Conservation (phyloP, 2,113 vertebrate species). For the Misgurnus mizolepis region DNA sequence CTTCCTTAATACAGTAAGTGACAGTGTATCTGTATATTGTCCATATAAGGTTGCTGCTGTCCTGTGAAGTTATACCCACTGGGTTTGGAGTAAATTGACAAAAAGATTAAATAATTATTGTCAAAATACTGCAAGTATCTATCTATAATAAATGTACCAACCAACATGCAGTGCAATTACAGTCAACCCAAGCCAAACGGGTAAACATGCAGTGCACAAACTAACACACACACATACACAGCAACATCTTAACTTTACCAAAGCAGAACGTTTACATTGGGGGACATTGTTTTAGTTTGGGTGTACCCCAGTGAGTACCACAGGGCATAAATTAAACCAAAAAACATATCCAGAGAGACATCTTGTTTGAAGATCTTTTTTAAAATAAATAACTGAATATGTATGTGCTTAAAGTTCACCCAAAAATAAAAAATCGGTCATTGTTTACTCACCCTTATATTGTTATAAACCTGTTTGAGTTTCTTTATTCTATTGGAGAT, state of each 20-base stretch:
- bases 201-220: slow-evolving; percentile 19
- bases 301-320: background rate
- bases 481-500: too few species aligned
- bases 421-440: too few species aligned
- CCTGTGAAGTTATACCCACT: background rate
- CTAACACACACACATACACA: slow-evolving; percentile 24
- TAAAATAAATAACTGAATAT: background rate
- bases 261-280: background rate
- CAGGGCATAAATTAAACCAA: too few species aligned
- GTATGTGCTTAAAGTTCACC: background rate
- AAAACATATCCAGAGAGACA: background rate
- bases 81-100: slow-evolving; percentile 25
- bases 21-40: background rate
- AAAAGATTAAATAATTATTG: background rate
- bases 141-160: slow-evolving; percentile 17
- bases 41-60: background rate
- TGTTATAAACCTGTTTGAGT: too few species aligned
- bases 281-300: background rate
- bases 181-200: slow-evolving; percentile 29
- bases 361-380: background rate
- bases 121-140: too few species aligned
- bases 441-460: too few species aligned
- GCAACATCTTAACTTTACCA: background rate
- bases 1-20: background rate
- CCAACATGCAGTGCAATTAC: slow-evolving; percentile 42